Evolutionary conservation across 2,888 invertebrate species (phyloP), one percentile per base, ranked within the genome.

Genomic region (Ypsolopha sequella): DNA sequence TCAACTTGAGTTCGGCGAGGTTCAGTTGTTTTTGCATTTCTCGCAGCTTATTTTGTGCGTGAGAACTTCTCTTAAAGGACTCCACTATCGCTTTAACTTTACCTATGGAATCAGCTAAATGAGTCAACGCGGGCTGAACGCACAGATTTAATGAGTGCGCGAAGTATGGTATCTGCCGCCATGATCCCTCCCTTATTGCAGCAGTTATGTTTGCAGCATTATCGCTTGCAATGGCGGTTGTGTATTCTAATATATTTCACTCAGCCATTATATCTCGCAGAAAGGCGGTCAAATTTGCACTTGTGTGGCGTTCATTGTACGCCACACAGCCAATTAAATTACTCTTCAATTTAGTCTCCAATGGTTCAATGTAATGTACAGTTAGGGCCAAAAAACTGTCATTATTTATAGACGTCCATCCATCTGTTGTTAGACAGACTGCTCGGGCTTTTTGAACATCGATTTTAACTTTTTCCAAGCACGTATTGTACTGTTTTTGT

Each of bases 341-440:
- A n/a, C n/a, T n/a, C n/a, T n/a, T n/a, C n/a, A n/a, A n/a, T n/a
- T n/a, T n/a, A n/a, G n/a, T n/a, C n/a, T n/a, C n/a, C n/a, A n/a
- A n/a, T n/a, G n/a, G n/a, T n/a, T n/a, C n/a, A n/a, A n/a, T n/a
- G n/a, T n/a, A n/a, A n/a, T n/a, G n/a, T n/a, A n/a, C n/a, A n/a
- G n/a, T n/a, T n/a, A n/a, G n/a, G n/a, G n/a, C n/a, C n/a, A n/a
- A n/a, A n/a, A n/a, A n/a, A n/a, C n/a, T n/a, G n/a, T n/a, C n/a
- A n/a, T n/a, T n/a, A n/a, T n/a, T n/a, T n/a, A n/a, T n/a, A n/a
- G n/a, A n/a, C n/a, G n/a, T n/a, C n/a, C n/a, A n/a, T n/a, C n/a
- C 56, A 47, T 60, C 62, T 1, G 57, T 58, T 1, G 60, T 61
- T 6, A 58, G 33, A 39, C 60, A 59, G 11, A 62, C 39, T 13